Evolutionary conservation across 2,888 invertebrate genomes (phyloP), one percentile per base, ranked within the genome.

Genomic region (Nemotelus nigrinus): DNA sequence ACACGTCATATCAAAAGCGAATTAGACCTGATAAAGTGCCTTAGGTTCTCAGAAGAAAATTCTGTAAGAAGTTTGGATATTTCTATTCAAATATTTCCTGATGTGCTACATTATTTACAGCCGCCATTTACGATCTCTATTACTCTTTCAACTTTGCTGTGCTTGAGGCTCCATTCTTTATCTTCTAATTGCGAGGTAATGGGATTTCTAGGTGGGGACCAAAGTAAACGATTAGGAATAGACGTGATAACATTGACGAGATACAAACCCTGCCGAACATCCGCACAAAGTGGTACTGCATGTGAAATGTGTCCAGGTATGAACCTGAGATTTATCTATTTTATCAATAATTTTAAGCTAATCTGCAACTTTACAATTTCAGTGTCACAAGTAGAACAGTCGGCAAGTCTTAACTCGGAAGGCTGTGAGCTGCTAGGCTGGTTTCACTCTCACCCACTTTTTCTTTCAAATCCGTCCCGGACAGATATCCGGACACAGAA

Each of bases 391-490:
- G 89, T 91, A 3, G 85, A 85, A 79, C 92, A 93, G 2, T 90
- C 91, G 75, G 90, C 91, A 81, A 83, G 83, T 48, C 89, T 94
- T 45, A 86, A 87, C 3, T 79, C 83, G 8, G 84, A 84, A 39
- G 90, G 90, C 2, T 84, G 87, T 81, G 83, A 86, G 41, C 89
- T 92, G 76, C 88, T 91, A 78, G 93, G 92, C 44, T 94, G 94
- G 94, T 93, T 93, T 86, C 94, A 94, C 88, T 93, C 93, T 47
- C 94, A 94, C 88, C 93, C 94, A 2, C 87, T 88, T 44, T 94
- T 93, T 87, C 89, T 90, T 3, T 90, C 92, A 0, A 89, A 91
- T 83, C 94, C 94, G 0, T 93, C 93, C 0, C 88, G 90, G 39
- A 90, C 89, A 81, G 94, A 94, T 87, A 88, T 94, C 80, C 88